A percentile compares a stretch with the other conserved stretches of the same genome.
phyloP scores from a whole-genome alignment of 2,888 invertebrate genomes.

The Desoria tigrina region DNA sequence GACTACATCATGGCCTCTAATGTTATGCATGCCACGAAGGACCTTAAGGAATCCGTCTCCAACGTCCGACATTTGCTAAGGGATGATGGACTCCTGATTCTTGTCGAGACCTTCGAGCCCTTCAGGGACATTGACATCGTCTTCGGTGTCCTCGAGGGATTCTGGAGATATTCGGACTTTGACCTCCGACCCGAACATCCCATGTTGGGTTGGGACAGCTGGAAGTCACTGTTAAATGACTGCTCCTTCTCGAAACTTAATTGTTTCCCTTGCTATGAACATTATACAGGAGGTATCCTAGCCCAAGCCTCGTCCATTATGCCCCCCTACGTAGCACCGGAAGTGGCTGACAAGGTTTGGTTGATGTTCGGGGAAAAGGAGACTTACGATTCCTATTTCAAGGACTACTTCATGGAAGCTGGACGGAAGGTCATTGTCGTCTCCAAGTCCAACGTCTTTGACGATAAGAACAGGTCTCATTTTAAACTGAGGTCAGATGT shows the following conservation, averaged over 20 bases:
- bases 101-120: slow-evolving; percentile 24
- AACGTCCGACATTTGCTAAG: slow-evolving; percentile 23
- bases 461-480: not conserved
- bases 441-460: slow-evolving; percentile 8
- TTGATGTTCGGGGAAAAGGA: slow-evolving; percentile 23
- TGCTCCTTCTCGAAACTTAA: slow-evolving; percentile 14
- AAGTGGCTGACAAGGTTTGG: slow-evolving; percentile 19
- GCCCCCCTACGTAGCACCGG: not conserved
- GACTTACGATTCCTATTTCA: slow-evolving; percentile 14
- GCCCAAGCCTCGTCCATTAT: not conserved
- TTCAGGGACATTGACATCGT: slow-evolving; percentile 13
- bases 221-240: slow-evolving; percentile 11
- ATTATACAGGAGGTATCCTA: slow-evolving; percentile 19
- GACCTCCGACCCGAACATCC: slow-evolving; percentile 31
- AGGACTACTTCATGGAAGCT: slow-evolving; percentile 1
- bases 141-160: slow-evolving; percentile 37
- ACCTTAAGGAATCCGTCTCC: slow-evolving; percentile 18
- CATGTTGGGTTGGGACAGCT: not conserved
- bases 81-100: slow-evolving; percentile 19
- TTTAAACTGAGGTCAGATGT: not conserved
- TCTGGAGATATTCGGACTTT: slow-evolving; percentile 32
- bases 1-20: slow-evolving; percentile 37
- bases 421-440: slow-evolving; percentile 22
- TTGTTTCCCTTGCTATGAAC: slow-evolving; percentile 20
- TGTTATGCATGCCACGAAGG: slow-evolving; percentile 34